Base-by-base conservation (phyloP, 2,113 vertebrate genomes). In the Pelecanoides urinatrix region DNA sequence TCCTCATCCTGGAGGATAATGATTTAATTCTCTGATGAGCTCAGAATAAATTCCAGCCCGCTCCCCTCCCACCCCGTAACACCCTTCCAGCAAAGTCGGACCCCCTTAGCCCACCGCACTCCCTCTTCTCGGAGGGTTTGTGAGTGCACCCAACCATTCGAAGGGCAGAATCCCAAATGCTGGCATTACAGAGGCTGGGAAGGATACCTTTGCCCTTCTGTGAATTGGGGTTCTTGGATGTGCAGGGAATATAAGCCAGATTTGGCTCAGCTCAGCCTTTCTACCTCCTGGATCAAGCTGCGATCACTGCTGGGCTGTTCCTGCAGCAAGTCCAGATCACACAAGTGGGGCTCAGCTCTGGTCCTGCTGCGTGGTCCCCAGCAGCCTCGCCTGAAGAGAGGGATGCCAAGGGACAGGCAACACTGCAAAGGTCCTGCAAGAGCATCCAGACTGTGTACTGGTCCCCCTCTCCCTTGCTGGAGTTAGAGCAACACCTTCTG, bases 61-160 rank as follows among this genome's bases (percentile, higher is more conserved):
- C 26, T 83, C 76, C 15, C 16, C 11, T 63, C 17, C 53, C 49
- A 7, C 20, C 29, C 30, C 0, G 0, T 17, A 29, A 19, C 12
- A 8, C 30, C 34, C 49, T 36, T 6, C 23, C 38, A 4, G 11
- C 22, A 30, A 38, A 13, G 11, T 7, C 52, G 25, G n/a, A 4
- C 3, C 26, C 58, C 12, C 44, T 5, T 4, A 7, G 45, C 27
- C 26, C 2, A 0, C 70, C 7, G 49, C 56, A 9, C 16, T n/a
- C 9, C 29, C 47, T 34, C n/a, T 49, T 16, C 36, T 42, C 38
- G 0, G 26, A 0, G 1, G 62, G 17, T 38, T 4, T 27, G 6
- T 5, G 81, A 65, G 56, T 18, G 11, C 66, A 36, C 9, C 19
- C 49, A 12, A 29, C 10, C 52, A 8, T 1, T 1, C 3, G 1